Evolutionary conservation across 1,140 invertebrate species (phyloP).

Genomic region (Nixonia krombeini): DNA sequence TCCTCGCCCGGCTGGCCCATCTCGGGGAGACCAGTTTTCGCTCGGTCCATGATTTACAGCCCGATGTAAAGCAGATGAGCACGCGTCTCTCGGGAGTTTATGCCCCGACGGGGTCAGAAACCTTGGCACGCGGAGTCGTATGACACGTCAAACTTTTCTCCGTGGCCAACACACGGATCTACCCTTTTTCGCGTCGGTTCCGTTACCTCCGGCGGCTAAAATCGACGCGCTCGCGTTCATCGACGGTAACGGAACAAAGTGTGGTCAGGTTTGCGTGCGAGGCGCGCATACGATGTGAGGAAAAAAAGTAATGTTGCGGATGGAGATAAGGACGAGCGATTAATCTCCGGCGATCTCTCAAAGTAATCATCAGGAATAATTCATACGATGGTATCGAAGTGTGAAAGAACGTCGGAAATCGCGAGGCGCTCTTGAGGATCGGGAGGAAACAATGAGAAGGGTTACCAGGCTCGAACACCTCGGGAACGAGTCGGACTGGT

Average conservation of each 20-base stretch:
- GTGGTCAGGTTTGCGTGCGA: no score
- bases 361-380: slow-evolving; percentile 21
- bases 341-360: slow-evolving; percentile 34
- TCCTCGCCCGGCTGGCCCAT: slow-evolving; percentile 7
- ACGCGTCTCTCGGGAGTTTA: slow-evolving; percentile 44
- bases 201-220: no score
- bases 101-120: slow-evolving; percentile 27
- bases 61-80: slow-evolving; percentile 38
- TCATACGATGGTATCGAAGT: slow-evolving; percentile 32
- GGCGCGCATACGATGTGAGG: no score
- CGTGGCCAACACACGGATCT: neutral
- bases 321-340: slow-evolving; percentile 23
- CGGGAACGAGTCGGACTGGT: slow-evolving; percentile 43
- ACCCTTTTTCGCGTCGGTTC: neutral
- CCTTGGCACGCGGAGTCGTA: slow-evolving; percentile 23
- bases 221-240: no score
- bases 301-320: slow-evolving; percentile 10
- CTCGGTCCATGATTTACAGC: slow-evolving; percentile 42
- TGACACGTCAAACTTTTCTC: slow-evolving; percentile 20
- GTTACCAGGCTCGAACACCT: slow-evolving; percentile 9
- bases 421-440: slow-evolving; percentile 26
- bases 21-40: slow-evolving; percentile 40
- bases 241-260: no score
- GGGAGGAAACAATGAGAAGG: slow-evolving; percentile 41
- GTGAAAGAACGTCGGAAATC: slow-evolving; percentile 49